Evolutionary conservation across 2,113 vertebrate species (phyloP).

Genomic region (Pitta sordida): DNA sequence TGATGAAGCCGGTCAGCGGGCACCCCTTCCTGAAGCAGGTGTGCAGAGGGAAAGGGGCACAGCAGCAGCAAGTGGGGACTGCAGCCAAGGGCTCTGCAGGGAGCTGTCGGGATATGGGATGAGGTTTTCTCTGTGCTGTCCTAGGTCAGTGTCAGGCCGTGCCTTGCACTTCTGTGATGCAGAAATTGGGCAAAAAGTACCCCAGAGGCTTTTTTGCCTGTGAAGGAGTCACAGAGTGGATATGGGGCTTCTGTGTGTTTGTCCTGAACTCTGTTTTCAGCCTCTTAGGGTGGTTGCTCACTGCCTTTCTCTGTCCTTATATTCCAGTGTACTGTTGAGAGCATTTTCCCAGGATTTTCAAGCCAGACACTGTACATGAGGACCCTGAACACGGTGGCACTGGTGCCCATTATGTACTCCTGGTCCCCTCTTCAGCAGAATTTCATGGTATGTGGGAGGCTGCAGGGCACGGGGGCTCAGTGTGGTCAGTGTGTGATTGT

Average conservation of each 20-base stretch:
- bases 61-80: background rate
- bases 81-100: background rate
- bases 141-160: background rate
- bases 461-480: fast-evolving
- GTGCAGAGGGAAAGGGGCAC: background rate
- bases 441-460: slow-evolving; percentile 88
- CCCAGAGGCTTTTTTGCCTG: background rate
- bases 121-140: background rate
- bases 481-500: background rate
- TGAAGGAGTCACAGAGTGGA: background rate
- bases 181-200: background rate
- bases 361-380: slow-evolving; percentile 88
- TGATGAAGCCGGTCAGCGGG: slow-evolving; percentile 80
- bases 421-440: slow-evolving; percentile 99
- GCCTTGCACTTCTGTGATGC: background rate
- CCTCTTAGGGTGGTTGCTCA: background rate
- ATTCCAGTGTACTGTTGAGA: slow-evolving; percentile 89
- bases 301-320: background rate
- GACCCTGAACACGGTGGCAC: slow-evolving; percentile 89
- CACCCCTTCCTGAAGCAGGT: slow-evolving; percentile 88
- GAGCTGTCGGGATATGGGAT: background rate
- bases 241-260: fast-evolving
- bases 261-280: background rate
- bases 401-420: slow-evolving; percentile 98
- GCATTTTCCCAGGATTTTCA: slow-evolving; percentile 86